Base-by-base conservation (phyloP, 2,797 vertebrate species). In the Pampus argenteus region DNA sequence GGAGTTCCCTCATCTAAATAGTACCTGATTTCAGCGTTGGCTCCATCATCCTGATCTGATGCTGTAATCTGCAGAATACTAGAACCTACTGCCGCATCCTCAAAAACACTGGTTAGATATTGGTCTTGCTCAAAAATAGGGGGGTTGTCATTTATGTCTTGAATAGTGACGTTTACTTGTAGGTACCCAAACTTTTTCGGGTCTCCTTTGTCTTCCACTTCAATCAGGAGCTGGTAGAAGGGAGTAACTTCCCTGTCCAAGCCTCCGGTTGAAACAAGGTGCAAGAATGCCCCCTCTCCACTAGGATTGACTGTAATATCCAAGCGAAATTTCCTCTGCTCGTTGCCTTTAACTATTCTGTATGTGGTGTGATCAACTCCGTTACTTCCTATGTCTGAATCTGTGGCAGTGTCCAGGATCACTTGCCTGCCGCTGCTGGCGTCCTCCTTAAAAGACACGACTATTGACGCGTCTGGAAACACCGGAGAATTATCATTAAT, bases 241-340 rank as follows among this genome's bases (percentile, higher is more conserved):
- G 97, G 93, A 5, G 94, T 95, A 1, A 93, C 91, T 79, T 99
- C 98, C 58, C 98, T 94, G 90, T 99, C 98, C 92, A 99, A 87
- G 42, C 97, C 96, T 2, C 97, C 97, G 1, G 95, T 95, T 22
- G 97, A 98, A 51, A 99, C 98, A 4, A 99, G 93, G 80, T 99
- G 98, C 89, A 99, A 71, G 91, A 99, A 99, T 20, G 98, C 98
- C 18, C 98, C 98, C 92, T 99, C 97, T 0, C 98, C 98, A 28
- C 98, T 98, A 2, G 98, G 98, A 75, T 98, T 99, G 71, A 99
- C 95, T n/a, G 98, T 99, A 87, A 99, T 94, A 89, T 98, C 98
- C 91, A 99, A 84, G 25, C 96, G 95, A 88, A 99, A 99, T 15
- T 90, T 96, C 3, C 96, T 96, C 75, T 96, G 95, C 79, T 98